A percentile compares a stretch with the other conserved stretches of the same genome.
Conservation (phyloP, 2,113 vertebrate genomes). For the Phylloscopus trochiloides region DNA sequence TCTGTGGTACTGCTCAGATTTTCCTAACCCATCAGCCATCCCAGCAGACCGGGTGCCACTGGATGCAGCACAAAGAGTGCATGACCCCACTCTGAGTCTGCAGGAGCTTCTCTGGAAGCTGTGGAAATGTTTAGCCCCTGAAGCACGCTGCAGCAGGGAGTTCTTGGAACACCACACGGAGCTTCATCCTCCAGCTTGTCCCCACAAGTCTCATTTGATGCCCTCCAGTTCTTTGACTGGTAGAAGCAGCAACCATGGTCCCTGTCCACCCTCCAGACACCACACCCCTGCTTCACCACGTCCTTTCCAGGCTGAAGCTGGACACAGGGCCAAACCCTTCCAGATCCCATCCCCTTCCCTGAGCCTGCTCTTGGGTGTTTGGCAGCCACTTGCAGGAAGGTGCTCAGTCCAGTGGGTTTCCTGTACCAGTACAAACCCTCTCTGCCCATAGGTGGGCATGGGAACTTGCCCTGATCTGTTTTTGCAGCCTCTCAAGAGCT, state of each 20-base stretch:
- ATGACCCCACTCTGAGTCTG: background rate
- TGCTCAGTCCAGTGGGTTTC: fast-evolving
- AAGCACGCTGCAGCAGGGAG: background rate
- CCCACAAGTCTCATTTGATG: background rate
- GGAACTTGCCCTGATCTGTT: background rate
- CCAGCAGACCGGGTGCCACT: fast-evolving
- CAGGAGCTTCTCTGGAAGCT: background rate
- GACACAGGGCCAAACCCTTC: background rate
- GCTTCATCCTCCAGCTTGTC: background rate
- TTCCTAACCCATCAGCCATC: background rate
- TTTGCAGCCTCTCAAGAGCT: background rate
- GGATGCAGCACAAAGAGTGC: background rate
- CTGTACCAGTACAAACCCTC: background rate
- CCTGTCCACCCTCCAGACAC: background rate
- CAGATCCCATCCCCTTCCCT: background rate
- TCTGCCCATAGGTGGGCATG: fast-evolving
- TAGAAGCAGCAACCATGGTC: fast-evolving
- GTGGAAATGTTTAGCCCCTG: background rate
- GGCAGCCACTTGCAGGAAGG: background rate
- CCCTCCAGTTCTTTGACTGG: background rate
- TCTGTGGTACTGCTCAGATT: background rate
- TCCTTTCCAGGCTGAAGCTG: background rate
- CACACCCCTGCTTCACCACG: background rate
- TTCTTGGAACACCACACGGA: background rate
- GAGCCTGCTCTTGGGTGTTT: background rate